Percentiles rank a stretch among this genome's conserved stretches.
These are phyloP conservation scores for Psylliodes chrysocephalus DNA, from an alignment of 2,888 invertebrate genomes.

Conservation along the genomic window DNA sequence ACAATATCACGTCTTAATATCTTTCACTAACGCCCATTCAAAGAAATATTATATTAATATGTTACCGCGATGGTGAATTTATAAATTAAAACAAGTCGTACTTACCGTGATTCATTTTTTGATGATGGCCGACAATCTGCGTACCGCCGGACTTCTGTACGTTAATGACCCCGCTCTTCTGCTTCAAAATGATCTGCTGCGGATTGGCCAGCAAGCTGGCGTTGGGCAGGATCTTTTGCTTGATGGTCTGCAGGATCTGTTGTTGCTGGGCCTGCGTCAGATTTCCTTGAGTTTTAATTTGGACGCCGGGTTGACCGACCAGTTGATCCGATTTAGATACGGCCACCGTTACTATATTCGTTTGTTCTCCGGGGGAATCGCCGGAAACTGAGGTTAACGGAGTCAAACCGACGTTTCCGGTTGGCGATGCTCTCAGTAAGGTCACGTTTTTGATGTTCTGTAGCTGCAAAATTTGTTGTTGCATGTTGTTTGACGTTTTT, in stretches of 20 bases:
- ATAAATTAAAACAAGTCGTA: neutral
- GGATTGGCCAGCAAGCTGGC: conserved; percentile 57
- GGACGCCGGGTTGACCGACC: conserved; percentile 49
- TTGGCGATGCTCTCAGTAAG: conserved; percentile 53
- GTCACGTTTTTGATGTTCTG: conserved; percentile 62
- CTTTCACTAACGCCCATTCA: too few species aligned
- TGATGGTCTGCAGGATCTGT: conserved; percentile 64
- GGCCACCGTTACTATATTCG: conserved; percentile 49
- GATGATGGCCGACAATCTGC: conserved; percentile 39
- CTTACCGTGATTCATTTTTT: conserved; percentile 40
- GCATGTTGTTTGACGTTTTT: conserved; percentile 47
- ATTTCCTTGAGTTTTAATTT: conserved; percentile 55
- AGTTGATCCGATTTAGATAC: conserved; percentile 49
- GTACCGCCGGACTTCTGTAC: conserved; percentile 45
- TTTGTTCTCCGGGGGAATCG: conserved; percentile 37
- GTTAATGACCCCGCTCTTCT: conserved; percentile 53
- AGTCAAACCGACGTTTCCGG: conserved; percentile 40
- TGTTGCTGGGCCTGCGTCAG: conserved; percentile 63
- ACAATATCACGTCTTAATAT: too few species aligned
- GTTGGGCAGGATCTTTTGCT: conserved; percentile 61
- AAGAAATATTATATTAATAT: too few species aligned
- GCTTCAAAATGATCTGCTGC: conserved; percentile 67
- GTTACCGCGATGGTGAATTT: neutral
- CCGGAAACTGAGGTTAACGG: conserved; percentile 36
- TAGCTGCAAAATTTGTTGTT: conserved; percentile 59